Evolutionary conservation across 2,888 invertebrate species (phyloP), one percentile per base, ranked within the genome.

Genomic region (Chrysolina haemoptera): DNA sequence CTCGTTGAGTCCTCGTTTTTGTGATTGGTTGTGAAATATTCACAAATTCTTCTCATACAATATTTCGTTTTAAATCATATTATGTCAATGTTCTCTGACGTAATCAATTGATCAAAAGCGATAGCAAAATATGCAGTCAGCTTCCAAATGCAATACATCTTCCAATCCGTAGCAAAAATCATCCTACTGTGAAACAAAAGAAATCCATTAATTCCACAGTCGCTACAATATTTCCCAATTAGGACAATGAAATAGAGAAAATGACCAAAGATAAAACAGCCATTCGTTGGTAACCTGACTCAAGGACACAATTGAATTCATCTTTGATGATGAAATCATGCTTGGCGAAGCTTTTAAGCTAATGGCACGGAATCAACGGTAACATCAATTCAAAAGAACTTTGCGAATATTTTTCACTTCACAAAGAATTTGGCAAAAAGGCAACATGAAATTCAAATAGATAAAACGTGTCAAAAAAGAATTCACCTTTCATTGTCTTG

Each of bases 291-390:
- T 50, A 9, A 18, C 18, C 18, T 12, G 50, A 18, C 50, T 50
- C 50, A 50, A 50, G 50, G 18, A 18, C 50, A 18, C 46, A 46
- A 46, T 46, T 46, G 14, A 46, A 50, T 50, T 50, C 50, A 50
- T 50, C 50, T 50, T 50, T 50, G 50, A 50, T 50, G 50, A 18
- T 50, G 18, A 10, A 16, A 50, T 50, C 50, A 50, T 50, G 50
- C 16, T n/a, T 18, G 50, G 50, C 8, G 9, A 18, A 50, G 18
- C 50, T 18, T 50, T 50, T 9, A 43, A 50, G 50, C 50, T 10
- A 18, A 50, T 50, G 18, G 8, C 50, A 16, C 18, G 50, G 10
- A 50, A 50, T 50, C 50, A 1, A 16, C 18, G n/a, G 50, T 43
- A 12, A 6, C 2, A 43, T 11, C 43, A 43, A 43, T 43, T 43